These are phyloP conservation scores for Limnephilus marmoratus DNA, from an alignment of 2,888 invertebrate genomes.

Conservation along the genomic window DNA sequence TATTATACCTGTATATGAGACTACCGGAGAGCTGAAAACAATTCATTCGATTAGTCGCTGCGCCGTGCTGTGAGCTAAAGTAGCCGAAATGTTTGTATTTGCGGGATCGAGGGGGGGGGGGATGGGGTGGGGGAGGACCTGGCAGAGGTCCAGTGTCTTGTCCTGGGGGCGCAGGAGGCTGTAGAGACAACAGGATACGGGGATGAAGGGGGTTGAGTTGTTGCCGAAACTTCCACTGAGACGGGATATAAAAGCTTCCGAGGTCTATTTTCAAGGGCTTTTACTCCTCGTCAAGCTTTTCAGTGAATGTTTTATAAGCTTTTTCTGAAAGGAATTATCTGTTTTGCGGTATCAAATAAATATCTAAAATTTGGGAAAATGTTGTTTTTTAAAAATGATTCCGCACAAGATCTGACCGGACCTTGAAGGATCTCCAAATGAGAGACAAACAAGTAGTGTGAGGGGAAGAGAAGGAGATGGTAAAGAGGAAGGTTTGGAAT, in stretches of 20 bases:
- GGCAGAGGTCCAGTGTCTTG: slow-evolving; percentile 42
- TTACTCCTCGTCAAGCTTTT: not conserved
- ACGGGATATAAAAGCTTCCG: slow-evolving; percentile 11
- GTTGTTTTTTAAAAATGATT: no score
- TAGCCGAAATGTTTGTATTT: slow-evolving; percentile 11
- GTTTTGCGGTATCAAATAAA: not conserved
- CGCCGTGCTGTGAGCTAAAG: slow-evolving; percentile 12
- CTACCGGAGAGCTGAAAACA: slow-evolving; percentile 16
- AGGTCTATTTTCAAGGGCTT: slow-evolving; percentile 13
- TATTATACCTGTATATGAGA: not conserved
- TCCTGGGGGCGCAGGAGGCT: slow-evolving; percentile 27
- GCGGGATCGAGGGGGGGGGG: not conserved
- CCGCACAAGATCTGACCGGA: no score
- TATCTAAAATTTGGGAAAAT: no score
- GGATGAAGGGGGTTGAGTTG: slow-evolving; percentile 20
- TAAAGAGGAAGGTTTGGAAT: no score
- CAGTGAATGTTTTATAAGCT: not conserved
- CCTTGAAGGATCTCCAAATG: no score
- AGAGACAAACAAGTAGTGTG: no score
- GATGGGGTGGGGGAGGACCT: not conserved
- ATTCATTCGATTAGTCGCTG: slow-evolving; percentile 20
- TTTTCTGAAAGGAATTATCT: not conserved
- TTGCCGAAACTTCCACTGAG: slow-evolving; percentile 15
- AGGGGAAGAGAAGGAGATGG: no score
- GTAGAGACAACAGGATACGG: slow-evolving; percentile 39